These are phyloP conservation scores for Metopolophium dirhodum DNA, from an alignment of 1,140 invertebrate species.

Conservation along the genomic window DNA sequence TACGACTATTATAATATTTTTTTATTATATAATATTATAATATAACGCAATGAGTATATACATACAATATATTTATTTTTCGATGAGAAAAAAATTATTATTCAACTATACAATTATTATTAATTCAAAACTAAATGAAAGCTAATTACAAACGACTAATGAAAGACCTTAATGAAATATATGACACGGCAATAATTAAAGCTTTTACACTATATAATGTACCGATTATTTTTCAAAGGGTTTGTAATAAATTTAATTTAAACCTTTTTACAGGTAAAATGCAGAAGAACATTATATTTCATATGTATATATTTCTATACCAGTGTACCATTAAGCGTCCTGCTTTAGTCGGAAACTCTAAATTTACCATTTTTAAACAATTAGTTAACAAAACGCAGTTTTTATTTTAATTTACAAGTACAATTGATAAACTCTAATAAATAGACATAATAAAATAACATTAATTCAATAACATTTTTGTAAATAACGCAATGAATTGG, in stretches of 20 bases:
- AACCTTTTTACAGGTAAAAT: conserved; percentile 22
- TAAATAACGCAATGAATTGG: background rate
- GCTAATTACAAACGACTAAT: conserved; percentile 21
- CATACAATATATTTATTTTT: background rate
- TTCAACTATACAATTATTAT: conserved; percentile 14
- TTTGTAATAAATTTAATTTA: conserved; percentile 4
- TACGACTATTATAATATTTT: background rate
- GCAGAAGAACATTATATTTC: background rate
- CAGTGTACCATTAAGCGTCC: background rate
- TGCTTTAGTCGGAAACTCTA: background rate
- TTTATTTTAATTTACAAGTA: background rate
- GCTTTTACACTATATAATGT: background rate
- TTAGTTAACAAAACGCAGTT: background rate
- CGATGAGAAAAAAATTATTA: background rate
- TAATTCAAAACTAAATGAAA: conserved; percentile 15
- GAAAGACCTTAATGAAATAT: conserved; percentile 32
- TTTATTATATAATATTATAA: background rate
- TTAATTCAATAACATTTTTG: conserved; percentile 6
- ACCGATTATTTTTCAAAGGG: conserved; percentile 8
- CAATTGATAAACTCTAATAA: background rate
- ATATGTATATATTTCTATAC: conserved; percentile 3
- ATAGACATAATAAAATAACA: background rate
- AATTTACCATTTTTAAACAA: conserved; percentile 16
- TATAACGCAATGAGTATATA: background rate
- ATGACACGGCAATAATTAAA: conserved; percentile 16